Evolutionary conservation across 2,888 invertebrate species (phyloP).

Genomic region (Thyatira batis): DNA sequence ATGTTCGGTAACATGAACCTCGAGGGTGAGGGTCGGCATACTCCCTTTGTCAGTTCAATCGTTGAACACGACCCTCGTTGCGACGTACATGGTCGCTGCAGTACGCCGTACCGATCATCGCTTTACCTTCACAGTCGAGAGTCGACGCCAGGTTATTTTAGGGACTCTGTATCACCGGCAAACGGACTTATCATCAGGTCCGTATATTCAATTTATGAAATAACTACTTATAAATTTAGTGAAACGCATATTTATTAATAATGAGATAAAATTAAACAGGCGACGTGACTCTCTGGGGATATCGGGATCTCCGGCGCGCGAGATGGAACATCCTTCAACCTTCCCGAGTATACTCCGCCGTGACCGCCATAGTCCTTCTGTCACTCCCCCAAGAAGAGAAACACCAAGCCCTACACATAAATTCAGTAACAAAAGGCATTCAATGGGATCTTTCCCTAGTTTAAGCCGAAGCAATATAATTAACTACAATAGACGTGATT

Average conservation of each 20-base stretch:
- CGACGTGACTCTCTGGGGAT: conserved; percentile 83
- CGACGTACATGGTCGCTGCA: conserved; percentile 86
- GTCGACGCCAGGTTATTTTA: conserved; percentile 81
- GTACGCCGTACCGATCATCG: conserved; percentile 70
- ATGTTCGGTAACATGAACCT: conserved; percentile 86
- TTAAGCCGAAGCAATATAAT: conserved; percentile 63
- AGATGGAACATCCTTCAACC: conserved; percentile 86
- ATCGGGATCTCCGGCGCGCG: conserved; percentile 81
- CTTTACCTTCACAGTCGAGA: conserved; percentile 75
- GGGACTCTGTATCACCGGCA: conserved; percentile 77
- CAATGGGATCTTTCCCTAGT: conserved; percentile 74
- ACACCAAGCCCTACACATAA: conserved; percentile 73
- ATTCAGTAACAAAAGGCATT: conserved; percentile 64
- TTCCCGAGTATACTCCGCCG: conserved; percentile 86
- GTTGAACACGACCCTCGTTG: conserved; percentile 84
- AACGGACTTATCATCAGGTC: conserved; percentile 76
- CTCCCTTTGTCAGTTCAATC: conserved; percentile 74
- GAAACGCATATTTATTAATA: conserved; percentile 3
- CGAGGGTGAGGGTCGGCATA: conserved; percentile 74
- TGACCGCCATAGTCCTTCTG: conserved; percentile 78
- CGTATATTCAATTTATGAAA: conserved; percentile 31
- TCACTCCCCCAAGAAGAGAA: conserved; percentile 75
- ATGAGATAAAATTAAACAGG: conserved; percentile 53
- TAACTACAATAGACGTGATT: conserved; percentile 74
- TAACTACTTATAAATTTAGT: conserved; percentile 11